Conservation (phyloP, 2,113 vertebrate genomes). For the Alectura lathami region DNA sequence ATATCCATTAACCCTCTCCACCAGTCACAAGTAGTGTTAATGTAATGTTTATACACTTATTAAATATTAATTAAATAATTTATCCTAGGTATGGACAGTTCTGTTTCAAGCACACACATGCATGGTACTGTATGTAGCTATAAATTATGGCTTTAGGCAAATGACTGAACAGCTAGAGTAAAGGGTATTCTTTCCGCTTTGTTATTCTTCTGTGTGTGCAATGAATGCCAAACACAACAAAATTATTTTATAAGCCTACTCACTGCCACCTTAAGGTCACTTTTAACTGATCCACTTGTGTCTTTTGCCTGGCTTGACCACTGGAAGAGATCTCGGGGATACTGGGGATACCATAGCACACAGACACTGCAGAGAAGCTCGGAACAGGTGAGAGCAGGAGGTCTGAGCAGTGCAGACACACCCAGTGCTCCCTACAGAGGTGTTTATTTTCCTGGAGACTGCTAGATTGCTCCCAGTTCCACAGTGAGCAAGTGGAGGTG, state of each 20-base stretch:
- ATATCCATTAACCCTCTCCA: not conserved
- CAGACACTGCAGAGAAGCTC: not conserved
- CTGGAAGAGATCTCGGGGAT: not conserved
- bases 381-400: not conserved
- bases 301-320: not conserved
- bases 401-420: not conserved
- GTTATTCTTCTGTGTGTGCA: not conserved
- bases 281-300: not conserved
- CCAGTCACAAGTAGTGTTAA: not conserved
- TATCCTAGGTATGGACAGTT: not conserved
- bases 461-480: not conserved
- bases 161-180: not conserved
- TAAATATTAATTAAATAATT: not conserved
- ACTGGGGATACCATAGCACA: not conserved
- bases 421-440: fast-evolving
- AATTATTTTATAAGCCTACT: not conserved
- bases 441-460: not conserved
- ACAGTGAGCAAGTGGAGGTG: not conserved
- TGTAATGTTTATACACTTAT: not conserved
- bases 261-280: not conserved
- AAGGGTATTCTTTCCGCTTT: not conserved
- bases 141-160: not conserved
- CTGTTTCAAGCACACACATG: not conserved
- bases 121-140: not conserved
- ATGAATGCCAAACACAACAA: not conserved